Conservation (phyloP, 2,888 invertebrate species). For the Lasioglossum figueresi region DNA sequence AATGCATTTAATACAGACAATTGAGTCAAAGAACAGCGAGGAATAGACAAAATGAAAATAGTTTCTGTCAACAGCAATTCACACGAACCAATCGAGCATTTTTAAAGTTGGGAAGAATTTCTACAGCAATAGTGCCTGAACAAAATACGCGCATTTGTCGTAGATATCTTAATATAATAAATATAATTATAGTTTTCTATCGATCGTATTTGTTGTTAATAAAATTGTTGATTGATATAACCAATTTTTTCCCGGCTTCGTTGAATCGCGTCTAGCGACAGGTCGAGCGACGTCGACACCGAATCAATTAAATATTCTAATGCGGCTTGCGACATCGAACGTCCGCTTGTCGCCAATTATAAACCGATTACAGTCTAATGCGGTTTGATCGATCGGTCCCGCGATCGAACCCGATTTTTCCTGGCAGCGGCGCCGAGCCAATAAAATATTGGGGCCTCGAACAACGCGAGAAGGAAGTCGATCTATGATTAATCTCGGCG, state of each 20-base stretch:
- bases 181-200: no score
- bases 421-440: not conserved
- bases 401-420: conserved; percentile 17
- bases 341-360: conserved; percentile 18
- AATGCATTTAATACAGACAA: no score
- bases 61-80: not conserved
- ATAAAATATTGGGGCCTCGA: conserved; percentile 30
- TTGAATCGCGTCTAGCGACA: not conserved
- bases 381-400: conserved; percentile 40
- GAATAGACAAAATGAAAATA: not conserved
- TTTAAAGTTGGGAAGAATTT: no score
- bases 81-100: not conserved
- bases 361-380: not conserved
- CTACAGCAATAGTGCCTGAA: no score
- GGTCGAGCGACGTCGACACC: not conserved
- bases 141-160: no score
- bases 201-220: no score
- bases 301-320: conserved; percentile 18
- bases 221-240: no score
- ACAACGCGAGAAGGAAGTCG: conserved; percentile 32
- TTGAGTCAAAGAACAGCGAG: no score
- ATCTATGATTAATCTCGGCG: conserved; percentile 49
- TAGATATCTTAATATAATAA: no score
- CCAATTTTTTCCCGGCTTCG: not conserved
- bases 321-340: not conserved